Evolutionary conservation across 2,888 invertebrate species (phyloP).

Genomic region (Chalcis sispes): DNA sequence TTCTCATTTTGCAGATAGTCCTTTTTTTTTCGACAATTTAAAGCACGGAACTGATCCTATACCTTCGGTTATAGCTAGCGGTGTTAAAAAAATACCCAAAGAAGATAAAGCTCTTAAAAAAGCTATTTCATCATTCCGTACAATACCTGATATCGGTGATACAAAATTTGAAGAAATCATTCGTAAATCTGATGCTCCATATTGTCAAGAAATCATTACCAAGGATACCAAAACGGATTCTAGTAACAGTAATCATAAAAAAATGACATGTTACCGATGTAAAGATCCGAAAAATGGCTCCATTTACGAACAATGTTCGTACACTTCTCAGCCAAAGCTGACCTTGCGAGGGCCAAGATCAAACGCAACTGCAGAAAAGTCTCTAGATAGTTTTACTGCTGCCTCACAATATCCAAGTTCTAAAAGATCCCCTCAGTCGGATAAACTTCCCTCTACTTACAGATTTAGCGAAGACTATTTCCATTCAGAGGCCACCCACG

Average conservation of each 20-base stretch:
- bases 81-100: slow-evolving; percentile 62
- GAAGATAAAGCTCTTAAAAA: slow-evolving; percentile 66
- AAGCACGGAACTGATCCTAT: slow-evolving; percentile 45
- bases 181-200: slow-evolving; percentile 62
- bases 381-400: slow-evolving; percentile 14
- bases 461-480: slow-evolving; percentile 73
- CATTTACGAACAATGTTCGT: slow-evolving; percentile 79
- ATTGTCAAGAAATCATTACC: slow-evolving; percentile 64
- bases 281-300: slow-evolving; percentile 77
- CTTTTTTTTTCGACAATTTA: slow-evolving; percentile 20
- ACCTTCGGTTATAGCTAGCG: slow-evolving; percentile 8
- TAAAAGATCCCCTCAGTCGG: not conserved
- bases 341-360: slow-evolving; percentile 22
- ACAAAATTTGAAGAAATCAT: slow-evolving; percentile 59
- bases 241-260: not conserved
- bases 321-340: slow-evolving; percentile 70
- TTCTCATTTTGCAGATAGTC: not conserved
- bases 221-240: slow-evolving; percentile 41
- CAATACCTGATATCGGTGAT: slow-evolving; percentile 57
- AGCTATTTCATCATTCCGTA: slow-evolving; percentile 58
- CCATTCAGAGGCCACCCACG: slow-evolving; percentile 72
- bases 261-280: slow-evolving; percentile 78
- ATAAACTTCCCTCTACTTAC: slow-evolving; percentile 49
- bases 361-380: slow-evolving; percentile 8
- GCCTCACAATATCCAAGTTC: slow-evolving; percentile 20